Conservation (phyloP, 2,113 vertebrate species). For the Axis porcinus region DNA sequence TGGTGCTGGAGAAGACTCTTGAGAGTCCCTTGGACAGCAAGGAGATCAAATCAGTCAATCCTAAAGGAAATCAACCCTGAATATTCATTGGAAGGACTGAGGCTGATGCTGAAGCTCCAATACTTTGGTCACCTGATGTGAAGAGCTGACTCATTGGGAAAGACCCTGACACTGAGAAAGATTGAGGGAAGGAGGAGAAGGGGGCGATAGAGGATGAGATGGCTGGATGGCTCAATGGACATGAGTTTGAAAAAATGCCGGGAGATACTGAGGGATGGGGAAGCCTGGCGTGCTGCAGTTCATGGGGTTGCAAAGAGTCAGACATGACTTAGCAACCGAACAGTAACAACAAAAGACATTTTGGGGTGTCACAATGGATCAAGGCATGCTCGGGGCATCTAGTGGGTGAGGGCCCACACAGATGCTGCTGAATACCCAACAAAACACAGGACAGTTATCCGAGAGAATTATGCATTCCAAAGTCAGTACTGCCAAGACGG, state of each 20-base stretch:
- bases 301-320: neutral
- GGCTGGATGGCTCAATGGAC: neutral
- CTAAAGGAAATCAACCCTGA: neutral
- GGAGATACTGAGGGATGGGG: neutral
- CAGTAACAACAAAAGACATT: neutral
- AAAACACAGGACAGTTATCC: neutral
- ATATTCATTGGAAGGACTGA: neutral
- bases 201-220: neutral
- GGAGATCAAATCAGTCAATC: neutral
- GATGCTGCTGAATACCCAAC: neutral
- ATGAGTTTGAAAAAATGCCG: neutral
- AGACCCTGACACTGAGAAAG: neutral
- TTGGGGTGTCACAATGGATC: neutral
- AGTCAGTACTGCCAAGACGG: neutral
- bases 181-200: neutral
- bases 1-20: neutral
- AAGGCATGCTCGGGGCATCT: accelerated
- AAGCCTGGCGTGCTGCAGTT: neutral
- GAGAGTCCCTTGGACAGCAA: neutral
- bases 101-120: neutral
- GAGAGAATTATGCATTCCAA: neutral
- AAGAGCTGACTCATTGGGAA: neutral
- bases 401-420: neutral
- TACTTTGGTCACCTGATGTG: neutral
- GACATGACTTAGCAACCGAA: neutral